phyloP scores from a whole-genome alignment of 1,140 invertebrate species.

The Lordiphosa clarofinis region DNA sequence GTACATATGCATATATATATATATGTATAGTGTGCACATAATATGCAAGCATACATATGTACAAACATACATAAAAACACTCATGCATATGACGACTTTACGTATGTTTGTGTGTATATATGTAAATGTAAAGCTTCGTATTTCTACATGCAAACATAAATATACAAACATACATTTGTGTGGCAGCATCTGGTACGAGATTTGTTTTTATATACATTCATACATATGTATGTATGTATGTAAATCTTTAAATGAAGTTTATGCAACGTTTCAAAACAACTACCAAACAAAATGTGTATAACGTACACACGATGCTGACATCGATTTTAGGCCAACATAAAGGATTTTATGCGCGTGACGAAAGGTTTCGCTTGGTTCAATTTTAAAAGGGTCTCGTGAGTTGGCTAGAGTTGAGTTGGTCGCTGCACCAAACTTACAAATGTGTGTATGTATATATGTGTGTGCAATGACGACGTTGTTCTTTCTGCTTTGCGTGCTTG shows the following conservation, averaged over 20 bases:
- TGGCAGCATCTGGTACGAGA: constrained; percentile 1
- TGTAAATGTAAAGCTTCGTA: constrained; percentile 6
- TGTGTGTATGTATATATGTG: constrained; percentile 4
- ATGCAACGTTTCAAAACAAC: constrained; percentile 22
- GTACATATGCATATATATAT: constrained; percentile 11
- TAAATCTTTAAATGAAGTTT: constrained; percentile 12
- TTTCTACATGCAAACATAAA: constrained; percentile 5
- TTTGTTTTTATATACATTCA: constrained; percentile 12
- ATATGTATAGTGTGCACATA: constrained; percentile 12
- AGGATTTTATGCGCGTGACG: constrained; percentile 27
- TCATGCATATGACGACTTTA: neutral
- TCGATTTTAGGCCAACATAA: constrained; percentile 6
- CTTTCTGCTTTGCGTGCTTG: neutral
- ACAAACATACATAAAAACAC: neutral
- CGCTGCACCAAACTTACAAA: constrained; percentile 3
- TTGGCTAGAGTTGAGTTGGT: constrained; percentile 4
- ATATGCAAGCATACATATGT: too few species aligned
- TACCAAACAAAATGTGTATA: constrained; percentile 6
- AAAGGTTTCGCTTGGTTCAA: constrained; percentile 9
- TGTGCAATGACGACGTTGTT: constrained; percentile 2
- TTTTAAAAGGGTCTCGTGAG: constrained; percentile 11
- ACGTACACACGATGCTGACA: constrained; percentile 3
- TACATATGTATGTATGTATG: constrained; percentile 11
- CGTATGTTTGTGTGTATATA: too few species aligned
- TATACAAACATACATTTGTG: neutral